Evolutionary conservation across 2,888 invertebrate species (phyloP).

Genomic region (Pseudoips prasinana): DNA sequence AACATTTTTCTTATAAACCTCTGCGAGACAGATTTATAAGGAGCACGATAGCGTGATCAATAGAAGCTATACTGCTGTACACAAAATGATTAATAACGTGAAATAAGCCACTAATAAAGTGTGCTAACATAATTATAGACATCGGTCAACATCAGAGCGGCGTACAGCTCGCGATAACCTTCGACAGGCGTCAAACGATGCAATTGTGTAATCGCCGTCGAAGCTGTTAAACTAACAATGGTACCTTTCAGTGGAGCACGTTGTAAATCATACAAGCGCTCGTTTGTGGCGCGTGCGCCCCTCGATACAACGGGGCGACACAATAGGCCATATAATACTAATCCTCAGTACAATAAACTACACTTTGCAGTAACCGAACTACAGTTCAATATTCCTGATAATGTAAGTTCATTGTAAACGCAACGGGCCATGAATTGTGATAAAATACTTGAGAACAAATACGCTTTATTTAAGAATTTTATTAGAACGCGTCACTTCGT

Average conservation of each 20-base stretch:
- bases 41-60: too few species aligned
- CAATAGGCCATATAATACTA: slow-evolving; percentile 37
- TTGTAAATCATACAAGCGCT: slow-evolving; percentile 71
- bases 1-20: too few species aligned
- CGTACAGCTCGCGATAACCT: slow-evolving; percentile 53
- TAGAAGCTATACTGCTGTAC: too few species aligned
- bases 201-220: slow-evolving; percentile 61
- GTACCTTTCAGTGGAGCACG: slow-evolving; percentile 59
- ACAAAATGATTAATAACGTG: slow-evolving; percentile 60
- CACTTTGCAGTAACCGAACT: slow-evolving; percentile 33
- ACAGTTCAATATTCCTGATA: slow-evolving; percentile 35
- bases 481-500: slow-evolving; percentile 39
- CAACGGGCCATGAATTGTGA: slow-evolving; percentile 43
- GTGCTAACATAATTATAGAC: slow-evolving; percentile 30
- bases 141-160: slow-evolving; percentile 32
- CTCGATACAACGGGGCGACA: slow-evolving; percentile 46
- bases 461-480: slow-evolving; percentile 54
- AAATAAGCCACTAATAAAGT: slow-evolving; percentile 53
- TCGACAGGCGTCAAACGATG: slow-evolving; percentile 58
- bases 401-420: slow-evolving; percentile 17
- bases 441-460: slow-evolving; percentile 52
- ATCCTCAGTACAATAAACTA: slow-evolving; percentile 31
- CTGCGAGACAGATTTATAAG: too few species aligned
- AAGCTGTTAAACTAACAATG: slow-evolving; percentile 67
- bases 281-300: slow-evolving; percentile 73